Percentiles rank a stretch among this genome's conserved stretches.
phyloP scores from a whole-genome alignment of 2,888 invertebrate species.

The Fragum fragum region DNA sequence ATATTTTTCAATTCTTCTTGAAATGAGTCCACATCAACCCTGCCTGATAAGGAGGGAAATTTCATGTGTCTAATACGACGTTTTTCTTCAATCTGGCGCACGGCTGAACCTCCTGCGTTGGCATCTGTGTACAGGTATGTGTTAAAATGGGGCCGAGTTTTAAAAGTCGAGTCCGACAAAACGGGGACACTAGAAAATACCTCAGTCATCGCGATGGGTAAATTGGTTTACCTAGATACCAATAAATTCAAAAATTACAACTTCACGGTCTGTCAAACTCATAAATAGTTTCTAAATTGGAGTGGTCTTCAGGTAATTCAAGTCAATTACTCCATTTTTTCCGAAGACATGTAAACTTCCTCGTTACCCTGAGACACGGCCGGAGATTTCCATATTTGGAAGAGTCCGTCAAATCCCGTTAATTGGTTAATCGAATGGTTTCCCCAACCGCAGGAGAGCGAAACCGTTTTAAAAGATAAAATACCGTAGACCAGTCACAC shows the following conservation, averaged over 20 bases:
- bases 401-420: constrained; percentile 60
- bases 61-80: constrained; percentile 82
- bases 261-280: neutral
- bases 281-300: constrained; percentile 9
- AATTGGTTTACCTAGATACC: neutral
- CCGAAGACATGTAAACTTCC: constrained; percentile 78
- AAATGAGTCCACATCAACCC: constrained; percentile 82
- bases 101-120: constrained; percentile 78
- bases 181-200: constrained; percentile 70
- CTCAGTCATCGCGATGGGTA: constrained; percentile 70
- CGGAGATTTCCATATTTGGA: constrained; percentile 75
- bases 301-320: neutral
- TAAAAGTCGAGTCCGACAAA: constrained; percentile 81
- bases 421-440: constrained; percentile 4
- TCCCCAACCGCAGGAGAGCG: neutral
- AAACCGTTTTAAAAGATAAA: neutral
- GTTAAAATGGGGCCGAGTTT: constrained; percentile 78
- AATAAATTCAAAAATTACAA: neutral
- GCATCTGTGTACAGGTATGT: constrained; percentile 80
- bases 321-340: constrained; percentile 49
- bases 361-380: constrained; percentile 76
- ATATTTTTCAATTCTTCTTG: constrained; percentile 69
- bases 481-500: constrained; percentile 27
- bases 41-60: constrained; percentile 80
- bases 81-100: constrained; percentile 81